Conservation (phyloP, 1,140 invertebrate genomes). For the Calliphora vicina region DNA sequence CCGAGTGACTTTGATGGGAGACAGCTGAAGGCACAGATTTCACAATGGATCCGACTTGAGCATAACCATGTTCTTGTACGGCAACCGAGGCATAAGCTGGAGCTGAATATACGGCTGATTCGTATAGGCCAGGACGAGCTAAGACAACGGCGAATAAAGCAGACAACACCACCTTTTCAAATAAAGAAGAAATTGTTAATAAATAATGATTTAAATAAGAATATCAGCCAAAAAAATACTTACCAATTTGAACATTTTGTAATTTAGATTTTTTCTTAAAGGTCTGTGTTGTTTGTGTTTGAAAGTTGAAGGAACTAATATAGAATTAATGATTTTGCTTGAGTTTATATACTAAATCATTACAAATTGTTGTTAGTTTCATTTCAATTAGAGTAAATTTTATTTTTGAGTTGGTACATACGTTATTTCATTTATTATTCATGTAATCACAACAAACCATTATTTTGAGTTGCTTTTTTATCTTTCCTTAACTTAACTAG, state of each 20-base stretch:
- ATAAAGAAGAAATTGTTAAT: not conserved
- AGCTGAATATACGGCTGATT: constrained; percentile 55
- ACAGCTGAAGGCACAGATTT: constrained; percentile 63
- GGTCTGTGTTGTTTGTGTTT: constrained; percentile 63
- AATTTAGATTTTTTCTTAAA: constrained; percentile 44
- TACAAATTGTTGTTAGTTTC: not conserved
- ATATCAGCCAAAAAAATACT: constrained; percentile 1
- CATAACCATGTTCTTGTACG: constrained; percentile 52
- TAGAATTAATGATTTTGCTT: not conserved
- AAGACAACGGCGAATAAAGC: constrained; percentile 68
- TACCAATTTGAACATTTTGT: constrained; percentile 65
- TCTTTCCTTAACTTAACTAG: not conserved
- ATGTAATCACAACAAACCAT: not conserved
- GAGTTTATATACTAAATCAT: not conserved
- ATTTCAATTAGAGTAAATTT: too few species aligned
- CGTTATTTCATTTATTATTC: not conserved
- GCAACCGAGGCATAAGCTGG: constrained; percentile 49
- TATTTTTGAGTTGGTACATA: not conserved
- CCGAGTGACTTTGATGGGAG: constrained; percentile 64
- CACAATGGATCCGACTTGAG: constrained; percentile 55
- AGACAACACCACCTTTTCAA: constrained; percentile 68
- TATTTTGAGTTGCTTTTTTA: not conserved
- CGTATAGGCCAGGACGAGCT: constrained; percentile 65
- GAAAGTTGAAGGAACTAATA: constrained; percentile 50
- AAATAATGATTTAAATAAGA: not conserved